Percentiles rank a stretch among this genome's conserved stretches.
These are phyloP conservation scores for Hippopotamyrus pictus DNA, from an alignment of 2,797 vertebrate species.

Conservation along the genomic window DNA sequence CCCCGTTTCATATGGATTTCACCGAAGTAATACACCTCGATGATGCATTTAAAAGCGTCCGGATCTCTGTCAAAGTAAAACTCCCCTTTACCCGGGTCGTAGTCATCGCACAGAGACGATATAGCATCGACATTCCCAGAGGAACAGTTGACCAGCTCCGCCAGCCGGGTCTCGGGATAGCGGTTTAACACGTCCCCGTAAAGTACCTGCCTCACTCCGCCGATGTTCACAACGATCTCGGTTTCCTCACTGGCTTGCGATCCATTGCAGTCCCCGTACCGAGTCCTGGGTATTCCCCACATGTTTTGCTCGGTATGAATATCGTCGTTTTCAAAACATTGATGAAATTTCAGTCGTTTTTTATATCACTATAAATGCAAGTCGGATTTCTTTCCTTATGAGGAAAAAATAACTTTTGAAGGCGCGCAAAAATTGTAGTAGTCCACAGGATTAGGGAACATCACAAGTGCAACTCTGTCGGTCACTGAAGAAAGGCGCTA, in stretches of 20 bases:
- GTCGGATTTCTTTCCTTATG: neutral
- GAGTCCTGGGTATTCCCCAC: constrained; percentile 66
- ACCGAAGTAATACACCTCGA: constrained; percentile 87
- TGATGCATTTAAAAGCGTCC: constrained; percentile 88
- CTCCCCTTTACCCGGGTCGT: constrained; percentile 79
- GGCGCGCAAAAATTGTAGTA: neutral
- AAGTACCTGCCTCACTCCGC: constrained; percentile 83
- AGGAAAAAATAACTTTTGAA: constrained; percentile 8
- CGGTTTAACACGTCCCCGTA: constrained; percentile 75
- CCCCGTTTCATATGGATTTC: constrained; percentile 94
- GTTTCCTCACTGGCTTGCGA: constrained; percentile 61
- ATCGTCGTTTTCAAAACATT: constrained; percentile 2
- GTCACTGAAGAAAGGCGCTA: constrained; percentile 19
- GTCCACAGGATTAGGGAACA: neutral
- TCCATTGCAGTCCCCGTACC: constrained; percentile 55
- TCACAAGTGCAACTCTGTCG: neutral
- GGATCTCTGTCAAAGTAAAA: constrained; percentile 97
- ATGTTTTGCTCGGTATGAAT: constrained; percentile 40
- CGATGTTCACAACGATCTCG: constrained; percentile 86
- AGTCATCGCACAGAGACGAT: constrained; percentile 88
- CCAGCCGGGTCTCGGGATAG: constrained; percentile 86
- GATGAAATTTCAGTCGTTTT: neutral
- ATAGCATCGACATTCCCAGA: constrained; percentile 70
- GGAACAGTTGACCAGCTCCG: constrained; percentile 77
- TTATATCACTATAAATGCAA: neutral